Evolutionary conservation across 2,113 vertebrate genomes (phyloP).

Genomic region (Chionomys nivalis): DNA sequence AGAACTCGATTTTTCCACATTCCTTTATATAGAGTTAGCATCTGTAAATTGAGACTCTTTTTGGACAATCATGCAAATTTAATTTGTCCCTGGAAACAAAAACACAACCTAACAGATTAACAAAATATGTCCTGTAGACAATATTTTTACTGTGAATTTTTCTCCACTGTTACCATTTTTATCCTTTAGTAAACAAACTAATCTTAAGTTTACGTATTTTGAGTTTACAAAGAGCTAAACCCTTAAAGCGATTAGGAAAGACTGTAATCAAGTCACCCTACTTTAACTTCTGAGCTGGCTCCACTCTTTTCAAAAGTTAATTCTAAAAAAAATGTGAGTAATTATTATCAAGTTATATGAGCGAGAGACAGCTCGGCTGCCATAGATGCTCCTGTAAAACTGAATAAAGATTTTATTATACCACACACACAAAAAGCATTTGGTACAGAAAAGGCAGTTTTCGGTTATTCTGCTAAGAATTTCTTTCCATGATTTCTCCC

Average conservation of each 20-base stretch:
- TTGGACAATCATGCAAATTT: conserved; percentile 81
- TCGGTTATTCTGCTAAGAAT: conserved; percentile 77
- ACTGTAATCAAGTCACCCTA: background rate
- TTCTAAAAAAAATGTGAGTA: conserved; percentile 34
- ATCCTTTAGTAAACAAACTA: conserved; percentile 64
- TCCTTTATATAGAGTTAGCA: conserved; percentile 78
- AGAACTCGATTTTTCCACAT: conserved; percentile 77
- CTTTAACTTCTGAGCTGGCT: conserved; percentile 60
- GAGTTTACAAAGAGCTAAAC: conserved; percentile 33
- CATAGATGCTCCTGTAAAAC: conserved; percentile 67
- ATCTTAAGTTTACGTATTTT: conserved; percentile 23
- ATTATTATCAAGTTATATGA: conserved; percentile 67
- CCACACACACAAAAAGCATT: conserved; percentile 76
- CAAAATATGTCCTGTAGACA: conserved; percentile 77
- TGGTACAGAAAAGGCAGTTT: conserved; percentile 80
- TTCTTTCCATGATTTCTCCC: conserved; percentile 80
- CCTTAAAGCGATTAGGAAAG: conserved; percentile 14
- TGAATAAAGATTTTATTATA: conserved; percentile 85
- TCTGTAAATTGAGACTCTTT: conserved; percentile 78
- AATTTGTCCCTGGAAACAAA: conserved; percentile 81
- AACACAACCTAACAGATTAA: conserved; percentile 80
- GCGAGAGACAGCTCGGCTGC: conserved; percentile 57
- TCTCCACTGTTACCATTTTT: conserved; percentile 68
- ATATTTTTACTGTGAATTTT: conserved; percentile 71
- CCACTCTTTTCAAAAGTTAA: conserved; percentile 68